These are phyloP conservation scores for Ornithoptera alexandrae DNA, from an alignment of 2,888 invertebrate genomes.

Conservation along the genomic window DNA sequence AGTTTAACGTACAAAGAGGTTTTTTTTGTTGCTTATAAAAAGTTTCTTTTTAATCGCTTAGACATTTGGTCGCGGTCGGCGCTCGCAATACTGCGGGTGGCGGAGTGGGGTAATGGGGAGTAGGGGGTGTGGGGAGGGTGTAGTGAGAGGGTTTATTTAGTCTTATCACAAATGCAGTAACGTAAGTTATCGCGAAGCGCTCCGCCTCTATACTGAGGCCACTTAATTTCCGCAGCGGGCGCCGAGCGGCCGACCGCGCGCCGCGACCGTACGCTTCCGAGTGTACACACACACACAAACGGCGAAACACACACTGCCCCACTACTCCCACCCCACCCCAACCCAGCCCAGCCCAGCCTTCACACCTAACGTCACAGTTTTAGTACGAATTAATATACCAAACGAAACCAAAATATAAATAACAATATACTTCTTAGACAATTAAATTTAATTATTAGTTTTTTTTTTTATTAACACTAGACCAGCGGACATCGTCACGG, in stretches of 20 bases:
- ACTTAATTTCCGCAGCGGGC: slow-evolving; percentile 43
- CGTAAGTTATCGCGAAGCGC: slow-evolving; percentile 45
- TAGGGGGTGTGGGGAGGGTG: too few relatives aligned
- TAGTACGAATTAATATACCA: too few relatives aligned
- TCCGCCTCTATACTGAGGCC: slow-evolving; percentile 46
- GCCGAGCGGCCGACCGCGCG: slow-evolving; percentile 46
- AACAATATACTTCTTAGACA: too few relatives aligned
- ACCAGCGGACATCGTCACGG: too few relatives aligned
- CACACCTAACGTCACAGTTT: too few relatives aligned
- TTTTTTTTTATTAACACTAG: too few relatives aligned
- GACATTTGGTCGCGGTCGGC: slow-evolving; percentile 41
- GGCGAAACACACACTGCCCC: too few relatives aligned
- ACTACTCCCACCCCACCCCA: too few relatives aligned
- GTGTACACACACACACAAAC: slow-evolving; percentile 25
- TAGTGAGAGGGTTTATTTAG: slow-evolving; percentile 22
- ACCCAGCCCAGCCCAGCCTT: too few relatives aligned
- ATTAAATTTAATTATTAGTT: too few relatives aligned
- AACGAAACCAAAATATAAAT: too few relatives aligned
- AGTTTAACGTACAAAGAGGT: slow-evolving; percentile 68
- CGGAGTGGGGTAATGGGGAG: too few relatives aligned
- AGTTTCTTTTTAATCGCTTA: slow-evolving; percentile 27
- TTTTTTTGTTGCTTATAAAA: slow-evolving; percentile 42
- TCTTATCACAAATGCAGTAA: slow-evolving; percentile 66
- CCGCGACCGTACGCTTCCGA: slow-evolving; percentile 13
- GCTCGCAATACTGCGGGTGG: slow-evolving; percentile 46